Base-by-base conservation (phyloP, 2,888 invertebrate genomes). In the Zygothrica quintamaculata region DNA sequence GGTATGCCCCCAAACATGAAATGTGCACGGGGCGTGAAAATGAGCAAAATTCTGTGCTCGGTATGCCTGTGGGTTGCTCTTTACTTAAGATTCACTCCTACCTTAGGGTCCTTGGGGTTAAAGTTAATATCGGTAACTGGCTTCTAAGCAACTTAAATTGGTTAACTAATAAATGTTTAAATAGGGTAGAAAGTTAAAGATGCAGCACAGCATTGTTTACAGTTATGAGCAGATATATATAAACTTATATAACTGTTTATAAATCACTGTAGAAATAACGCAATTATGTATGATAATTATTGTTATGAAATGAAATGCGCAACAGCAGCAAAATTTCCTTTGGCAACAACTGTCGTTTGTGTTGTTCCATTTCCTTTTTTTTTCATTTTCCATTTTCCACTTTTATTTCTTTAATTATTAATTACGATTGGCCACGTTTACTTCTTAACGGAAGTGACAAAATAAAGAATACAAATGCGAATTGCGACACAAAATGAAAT, bases 21-120 rank as follows among this genome's bases (percentile, higher is more conserved):
- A 29, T 55, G 47, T 42, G 44, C 40, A 46, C 7, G 18, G n/a
- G n/a, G 42, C 60, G 44, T 60, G 52, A 66, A 73, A 61, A 61
- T 61, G 44, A 73, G 56, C 48, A 43, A 44, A 44, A 57, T 56
- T 44, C 50, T 53, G 65, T 70, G 53, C 52, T n/a, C 36, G 53
- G 31, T 34, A 13, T 52, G 58, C 13, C 11, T 36, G 12, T 36
- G 36, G 37, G 11, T 44, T 37, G 16, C 18, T 22, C n/a, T 18
- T 51, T 33, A 69, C 42, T 46, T 36, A 39, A 44, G n/a, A n/a
- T 29, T 29, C 26, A 53, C 51, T 31, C 36, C 31, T 62, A 34
- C 9, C 13, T 39, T n/a, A 13, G 1, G 12, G 43, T 6, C 7
- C 9, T 9, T 16, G n/a, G 33, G 15, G 11, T 48, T 1, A 12